phyloP scores from a whole-genome alignment of 2,113 vertebrate species.

The Macaca fascicularis region T2T-MFA8v1.1 NC_088375.1:199127001-199127500 shows the following conservation, averaged over 20 bases:
- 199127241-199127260: background rate
- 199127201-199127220: constrained; percentile 18
- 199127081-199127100: background rate
- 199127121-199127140: constrained; percentile 13
- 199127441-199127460: background rate
- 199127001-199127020: constrained; percentile 17
- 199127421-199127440: background rate
- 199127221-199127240: background rate
- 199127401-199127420: background rate
- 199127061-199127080: background rate
- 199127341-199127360: background rate
- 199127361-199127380: background rate
- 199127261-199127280: background rate
- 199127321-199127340: background rate
- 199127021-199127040: background rate
- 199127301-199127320: background rate
- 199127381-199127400: constrained; percentile 8
- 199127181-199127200: background rate
- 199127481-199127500: background rate
- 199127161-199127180: background rate
- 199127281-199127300: background rate
- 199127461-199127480: background rate
- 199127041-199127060: constrained; percentile 20
- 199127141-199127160: background rate
- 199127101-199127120: background rate